phyloP scores from a whole-genome alignment of 2,888 invertebrate species.

The Physocephala rufipes region DNA sequence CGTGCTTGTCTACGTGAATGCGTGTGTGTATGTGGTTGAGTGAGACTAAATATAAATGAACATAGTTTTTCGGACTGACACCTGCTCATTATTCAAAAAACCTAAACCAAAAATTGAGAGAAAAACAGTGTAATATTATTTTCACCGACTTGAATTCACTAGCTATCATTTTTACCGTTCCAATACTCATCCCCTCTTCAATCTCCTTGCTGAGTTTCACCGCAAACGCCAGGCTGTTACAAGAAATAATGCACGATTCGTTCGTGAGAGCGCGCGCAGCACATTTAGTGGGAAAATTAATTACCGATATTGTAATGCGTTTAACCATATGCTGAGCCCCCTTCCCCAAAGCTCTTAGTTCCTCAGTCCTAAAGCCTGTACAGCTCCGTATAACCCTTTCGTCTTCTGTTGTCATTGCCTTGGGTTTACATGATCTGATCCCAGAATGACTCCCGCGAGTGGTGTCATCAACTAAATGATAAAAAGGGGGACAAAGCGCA shows the following conservation, averaged over 20 bases:
- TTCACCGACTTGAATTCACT: neutral
- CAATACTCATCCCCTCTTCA: neutral
- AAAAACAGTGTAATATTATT: slow-evolving; percentile 3
- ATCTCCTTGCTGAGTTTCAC: neutral
- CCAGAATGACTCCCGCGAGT: neutral
- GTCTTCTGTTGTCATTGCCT: neutral
- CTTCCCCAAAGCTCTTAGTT: too few species aligned
- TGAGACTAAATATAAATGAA: slow-evolving; percentile 45
- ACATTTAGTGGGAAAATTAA: slow-evolving; percentile 38
- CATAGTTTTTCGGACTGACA: slow-evolving; percentile 47
- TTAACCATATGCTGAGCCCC: slow-evolving; percentile 25
- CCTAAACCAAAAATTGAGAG: too few species aligned
- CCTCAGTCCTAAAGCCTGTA: too few species aligned
- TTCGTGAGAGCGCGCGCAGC: neutral
- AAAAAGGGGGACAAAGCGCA: slow-evolving; percentile 1
- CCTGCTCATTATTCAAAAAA: slow-evolving; percentile 44
- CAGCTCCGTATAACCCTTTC: neutral
- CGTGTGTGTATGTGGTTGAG: neutral
- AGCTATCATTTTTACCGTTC: neutral
- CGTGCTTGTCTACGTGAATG: neutral
- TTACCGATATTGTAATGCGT: slow-evolving; percentile 31
- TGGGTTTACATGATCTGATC: slow-evolving; percentile 2
- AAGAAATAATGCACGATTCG: neutral
- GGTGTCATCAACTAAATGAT: neutral
- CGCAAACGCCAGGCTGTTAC: neutral